Evolutionary conservation across 2,888 invertebrate genomes (phyloP), one percentile per base, ranked within the genome.

Genomic region (Agrenia bidenticulata): DNA sequence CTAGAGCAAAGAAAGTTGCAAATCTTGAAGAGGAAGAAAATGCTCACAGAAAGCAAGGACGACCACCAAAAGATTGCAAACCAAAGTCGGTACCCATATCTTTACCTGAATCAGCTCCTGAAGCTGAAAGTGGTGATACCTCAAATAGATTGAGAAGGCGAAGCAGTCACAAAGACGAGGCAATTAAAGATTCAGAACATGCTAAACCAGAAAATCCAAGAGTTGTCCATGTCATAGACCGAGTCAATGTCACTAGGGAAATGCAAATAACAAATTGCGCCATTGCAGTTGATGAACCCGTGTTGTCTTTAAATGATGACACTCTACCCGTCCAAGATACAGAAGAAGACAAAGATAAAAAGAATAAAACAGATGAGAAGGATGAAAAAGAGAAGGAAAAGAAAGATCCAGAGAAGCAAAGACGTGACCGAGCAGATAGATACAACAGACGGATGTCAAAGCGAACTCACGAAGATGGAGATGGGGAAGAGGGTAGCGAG

Each of bases 341-440:
- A 39, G 65, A 62, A 5, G 32, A 32, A 24, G 24, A 55, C 9
- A 19, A 24, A 23, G 19, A 51, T 4, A 24, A 51, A 7, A 51
- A 19, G 5, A 4, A 11, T n/a, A 45, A 64, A 41, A 45, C 59
- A 53, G 39, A 50, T n/a, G 57, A 70, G 37, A 59, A 72, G 37
- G 73, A 75, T 42, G 75, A 77, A 58, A 75, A 75, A 54, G 74
- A 69, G 45, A 69, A 76, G 74, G 45, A 78, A 77, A 60, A 77
- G 76, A n/a, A n/a, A 61, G 77, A 75, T 15, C 77, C 77, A n/a
- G 78, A 42, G 77, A 77, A 64, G 59, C 76, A 59, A 76, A 77
- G 78, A 37, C 77, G 77, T 37, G 80, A 79, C 39, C 70, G 75
- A 23, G 79, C 79, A 45, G 75, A 67, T 55, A 53, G 75, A 26